Evolutionary conservation across 2,113 vertebrate species (phyloP).

Genomic region (Nyctereutes procyonoides): DNA sequence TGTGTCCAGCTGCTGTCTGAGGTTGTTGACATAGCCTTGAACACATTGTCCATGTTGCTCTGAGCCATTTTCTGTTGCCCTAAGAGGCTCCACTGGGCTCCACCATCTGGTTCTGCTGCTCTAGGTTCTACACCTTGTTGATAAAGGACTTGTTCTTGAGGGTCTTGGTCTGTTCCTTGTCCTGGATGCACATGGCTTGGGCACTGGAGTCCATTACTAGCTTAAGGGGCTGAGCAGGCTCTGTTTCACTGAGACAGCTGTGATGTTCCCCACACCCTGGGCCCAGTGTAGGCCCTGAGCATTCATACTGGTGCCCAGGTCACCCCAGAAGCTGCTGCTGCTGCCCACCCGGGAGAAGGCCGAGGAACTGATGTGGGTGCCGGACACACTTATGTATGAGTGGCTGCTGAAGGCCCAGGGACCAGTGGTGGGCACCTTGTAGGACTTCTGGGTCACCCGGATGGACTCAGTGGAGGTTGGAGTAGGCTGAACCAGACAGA

Average conservation of each 20-base stretch:
- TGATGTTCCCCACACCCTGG: not conserved
- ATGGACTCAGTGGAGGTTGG: constrained; percentile 61
- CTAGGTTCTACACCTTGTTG: not conserved
- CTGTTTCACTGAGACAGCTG: not conserved
- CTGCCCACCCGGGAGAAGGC: constrained; percentile 41
- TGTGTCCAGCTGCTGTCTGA: not conserved
- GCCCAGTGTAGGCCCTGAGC: not conserved
- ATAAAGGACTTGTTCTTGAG: not conserved
- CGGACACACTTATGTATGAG: constrained; percentile 69
- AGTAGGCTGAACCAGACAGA: not conserved
- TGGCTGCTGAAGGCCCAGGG: constrained; percentile 82
- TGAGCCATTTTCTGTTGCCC: not conserved
- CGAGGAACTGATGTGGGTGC: constrained; percentile 66
- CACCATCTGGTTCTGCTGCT: not conserved
- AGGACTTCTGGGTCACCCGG: constrained; percentile 71
- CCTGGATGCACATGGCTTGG: not conserved
- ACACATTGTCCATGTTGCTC: not conserved
- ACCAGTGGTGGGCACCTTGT: constrained; percentile 57
- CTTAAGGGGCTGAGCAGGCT: not conserved
- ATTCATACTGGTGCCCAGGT: not conserved
- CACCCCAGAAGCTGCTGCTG: not conserved
- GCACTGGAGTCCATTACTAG: not conserved
- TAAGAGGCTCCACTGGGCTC: not conserved
- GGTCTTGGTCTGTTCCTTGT: not conserved
- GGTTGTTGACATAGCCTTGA: not conserved